A percentile compares a stretch with the other conserved stretches of the same genome.
Evolutionary conservation across 2,888 invertebrate species (phyloP).

Genomic region (Cybosia mesomella): DNA sequence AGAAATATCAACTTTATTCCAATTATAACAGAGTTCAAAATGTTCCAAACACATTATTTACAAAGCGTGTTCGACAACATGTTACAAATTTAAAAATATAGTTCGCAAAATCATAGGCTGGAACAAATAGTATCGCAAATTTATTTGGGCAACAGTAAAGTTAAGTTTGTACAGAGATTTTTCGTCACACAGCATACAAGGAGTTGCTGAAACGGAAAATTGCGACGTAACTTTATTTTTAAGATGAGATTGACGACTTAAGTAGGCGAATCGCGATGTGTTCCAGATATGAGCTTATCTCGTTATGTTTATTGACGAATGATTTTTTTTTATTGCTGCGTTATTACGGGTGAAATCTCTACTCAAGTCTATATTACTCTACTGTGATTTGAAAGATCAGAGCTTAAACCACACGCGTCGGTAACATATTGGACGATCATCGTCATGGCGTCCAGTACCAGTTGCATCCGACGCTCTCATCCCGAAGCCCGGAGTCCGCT

Average conservation of each 20-base stretch:
- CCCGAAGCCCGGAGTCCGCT: too few relatives aligned
- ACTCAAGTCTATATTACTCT: not conserved
- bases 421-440: too few relatives aligned
- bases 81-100: constrained; percentile 57
- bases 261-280: constrained; percentile 69
- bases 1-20: constrained; percentile 35
- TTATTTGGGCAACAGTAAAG: constrained; percentile 28
- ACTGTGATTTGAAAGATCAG: not conserved
- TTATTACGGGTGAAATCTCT: not conserved
- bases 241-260: constrained; percentile 80
- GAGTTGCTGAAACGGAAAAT: constrained; percentile 81
- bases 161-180: constrained; percentile 58
- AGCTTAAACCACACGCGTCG: too few relatives aligned
- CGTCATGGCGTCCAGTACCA: too few relatives aligned
- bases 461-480: too few relatives aligned
- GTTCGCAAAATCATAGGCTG: constrained; percentile 17
- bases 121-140: constrained; percentile 26
- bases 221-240: constrained; percentile 84
- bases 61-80: constrained; percentile 50
- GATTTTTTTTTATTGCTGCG: constrained; percentile 12
- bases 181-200: constrained; percentile 74
- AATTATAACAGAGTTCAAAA: constrained; percentile 32
- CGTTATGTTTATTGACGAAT: constrained; percentile 59
- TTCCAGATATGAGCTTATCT: constrained; percentile 67
- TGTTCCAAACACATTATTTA: constrained; percentile 21